Evolutionary conservation across 1,140 invertebrate species (phyloP).

Genomic region (Battus philenor): DNA sequence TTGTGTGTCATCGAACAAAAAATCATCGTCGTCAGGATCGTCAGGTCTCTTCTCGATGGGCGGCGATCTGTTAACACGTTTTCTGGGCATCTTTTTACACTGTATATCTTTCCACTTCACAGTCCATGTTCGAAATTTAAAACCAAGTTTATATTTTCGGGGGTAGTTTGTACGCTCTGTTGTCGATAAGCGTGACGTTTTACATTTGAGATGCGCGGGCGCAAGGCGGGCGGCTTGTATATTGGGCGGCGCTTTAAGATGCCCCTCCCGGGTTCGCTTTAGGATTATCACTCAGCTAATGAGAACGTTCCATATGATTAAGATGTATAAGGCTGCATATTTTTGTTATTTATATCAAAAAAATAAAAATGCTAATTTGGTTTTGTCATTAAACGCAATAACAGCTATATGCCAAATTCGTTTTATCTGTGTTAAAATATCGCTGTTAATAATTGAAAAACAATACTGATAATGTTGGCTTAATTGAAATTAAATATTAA

Average conservation of each 20-base stretch:
- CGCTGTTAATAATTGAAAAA: too few relatives aligned
- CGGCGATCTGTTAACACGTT: conserved; percentile 47
- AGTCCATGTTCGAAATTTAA: conserved; percentile 8
- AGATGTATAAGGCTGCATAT: too few relatives aligned
- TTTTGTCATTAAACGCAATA: too few relatives aligned
- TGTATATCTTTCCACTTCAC: conserved; percentile 21
- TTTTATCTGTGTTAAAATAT: too few relatives aligned
- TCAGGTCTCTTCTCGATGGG: conserved; percentile 44
- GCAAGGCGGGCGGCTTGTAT: conserved; percentile 56
- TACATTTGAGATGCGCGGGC: conserved; percentile 43
- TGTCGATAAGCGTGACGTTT: conserved; percentile 33
- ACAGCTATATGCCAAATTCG: too few relatives aligned
- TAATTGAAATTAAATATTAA: too few relatives aligned
- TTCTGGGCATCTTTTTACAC: conserved; percentile 52
- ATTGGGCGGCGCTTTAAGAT: conserved; percentile 49
- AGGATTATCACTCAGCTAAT: conserved; percentile 46
- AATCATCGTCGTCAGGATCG: conserved; percentile 58
- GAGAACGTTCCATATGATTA: conserved; percentile 18
- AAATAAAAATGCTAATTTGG: too few relatives aligned
- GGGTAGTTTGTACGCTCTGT: conserved; percentile 31
- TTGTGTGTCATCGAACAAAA: conserved; percentile 62
- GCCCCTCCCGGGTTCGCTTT: conserved; percentile 48
- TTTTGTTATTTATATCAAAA: too few relatives aligned
- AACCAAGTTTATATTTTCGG: conserved; percentile 15
- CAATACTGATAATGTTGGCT: too few relatives aligned